phyloP scores from a whole-genome alignment of 2,888 invertebrate species.

The Drepana falcataria region DNA sequence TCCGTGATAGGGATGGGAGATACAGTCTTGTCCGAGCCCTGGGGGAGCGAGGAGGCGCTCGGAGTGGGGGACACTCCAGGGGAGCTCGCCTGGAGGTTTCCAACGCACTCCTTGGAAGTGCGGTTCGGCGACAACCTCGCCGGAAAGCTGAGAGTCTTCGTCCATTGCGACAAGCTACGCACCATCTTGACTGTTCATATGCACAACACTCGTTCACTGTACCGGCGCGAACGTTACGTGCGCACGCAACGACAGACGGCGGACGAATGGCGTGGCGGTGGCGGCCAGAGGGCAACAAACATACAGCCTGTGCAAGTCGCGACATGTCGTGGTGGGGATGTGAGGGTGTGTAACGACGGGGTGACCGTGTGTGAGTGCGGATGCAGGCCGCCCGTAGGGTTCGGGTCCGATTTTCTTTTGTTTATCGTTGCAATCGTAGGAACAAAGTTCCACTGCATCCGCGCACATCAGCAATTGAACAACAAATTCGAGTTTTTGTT shows the following conservation, averaged over 20 bases:
- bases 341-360: conserved; percentile 29
- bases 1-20: conserved; percentile 81
- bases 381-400: conserved; percentile 40
- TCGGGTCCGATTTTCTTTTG: conserved; percentile 55
- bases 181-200: conserved; percentile 83
- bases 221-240: conserved; percentile 47
- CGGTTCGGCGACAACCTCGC: conserved; percentile 90
- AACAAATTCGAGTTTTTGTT: background rate
- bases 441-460: background rate
- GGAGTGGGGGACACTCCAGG: conserved; percentile 82
- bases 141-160: conserved; percentile 93
- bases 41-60: conserved; percentile 77
- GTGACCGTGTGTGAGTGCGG: conserved; percentile 25
- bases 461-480: background rate
- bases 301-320: conserved; percentile 57
- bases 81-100: conserved; percentile 76
- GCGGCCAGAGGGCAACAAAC: conserved; percentile 38
- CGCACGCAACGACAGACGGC: conserved; percentile 49
- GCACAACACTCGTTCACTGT: conserved; percentile 69
- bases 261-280: conserved; percentile 55
- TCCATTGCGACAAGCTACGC: conserved; percentile 93
- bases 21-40: conserved; percentile 76
- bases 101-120: conserved; percentile 84
- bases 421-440: conserved; percentile 44
- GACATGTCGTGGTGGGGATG: conserved; percentile 47